Evolutionary conservation across 1,140 invertebrate species (phyloP).

Genomic region (Dysdera silvatica): DNA sequence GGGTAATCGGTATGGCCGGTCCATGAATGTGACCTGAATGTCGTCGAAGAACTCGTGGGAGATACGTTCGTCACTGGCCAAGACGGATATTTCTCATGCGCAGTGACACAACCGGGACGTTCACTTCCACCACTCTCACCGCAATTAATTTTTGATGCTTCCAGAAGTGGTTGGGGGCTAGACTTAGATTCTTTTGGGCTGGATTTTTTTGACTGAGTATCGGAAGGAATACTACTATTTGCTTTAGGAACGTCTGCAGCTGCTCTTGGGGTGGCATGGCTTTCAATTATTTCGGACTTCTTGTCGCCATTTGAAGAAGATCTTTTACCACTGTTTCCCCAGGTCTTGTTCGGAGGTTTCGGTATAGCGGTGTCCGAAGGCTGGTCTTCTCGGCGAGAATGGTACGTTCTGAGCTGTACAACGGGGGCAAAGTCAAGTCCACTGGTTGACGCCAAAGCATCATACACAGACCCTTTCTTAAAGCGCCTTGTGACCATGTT

Average conservation of each 20-base stretch:
- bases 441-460: constrained; percentile 30
- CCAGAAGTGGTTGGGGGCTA: no score
- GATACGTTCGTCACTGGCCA: constrained; percentile 55
- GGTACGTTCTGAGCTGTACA: constrained; percentile 26
- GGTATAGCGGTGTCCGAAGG: neutral
- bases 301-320: no score
- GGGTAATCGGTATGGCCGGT: constrained; percentile 65
- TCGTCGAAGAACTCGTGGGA: constrained; percentile 24
- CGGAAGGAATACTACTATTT: no score
- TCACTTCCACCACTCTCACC: constrained; percentile 8
- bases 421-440: constrained; percentile 31
- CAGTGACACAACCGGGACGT: constrained; percentile 9
- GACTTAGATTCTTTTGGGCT: no score
- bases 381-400: constrained; percentile 13
- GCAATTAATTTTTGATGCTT: no score
- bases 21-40: constrained; percentile 59
- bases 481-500: constrained; percentile 39
- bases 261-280: no score
- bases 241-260: no score
- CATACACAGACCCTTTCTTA: constrained; percentile 33
- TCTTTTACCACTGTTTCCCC: no score
- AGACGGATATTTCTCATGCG: constrained; percentile 69
- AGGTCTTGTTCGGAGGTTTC: constrained; percentile 6
- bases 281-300: no score
- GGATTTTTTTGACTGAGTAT: no score